These are phyloP conservation scores for Peromyscus maniculatus DNA, from an alignment of 2,113 vertebrate species.

Conservation along the genomic window DNA sequence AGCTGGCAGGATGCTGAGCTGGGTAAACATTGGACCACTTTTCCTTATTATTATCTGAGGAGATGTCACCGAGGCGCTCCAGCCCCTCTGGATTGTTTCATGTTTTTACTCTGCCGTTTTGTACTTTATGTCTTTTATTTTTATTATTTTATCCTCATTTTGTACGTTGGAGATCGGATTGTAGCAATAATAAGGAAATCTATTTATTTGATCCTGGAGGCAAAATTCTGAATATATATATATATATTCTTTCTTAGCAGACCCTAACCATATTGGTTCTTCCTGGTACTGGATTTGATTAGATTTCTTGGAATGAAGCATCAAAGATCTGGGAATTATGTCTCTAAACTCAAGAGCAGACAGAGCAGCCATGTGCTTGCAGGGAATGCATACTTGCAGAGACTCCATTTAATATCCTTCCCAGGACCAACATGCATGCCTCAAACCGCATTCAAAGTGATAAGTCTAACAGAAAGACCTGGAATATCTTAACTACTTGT, in stretches of 20 bases:
- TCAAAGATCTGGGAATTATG: constrained; percentile 63
- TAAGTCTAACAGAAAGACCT: not conserved
- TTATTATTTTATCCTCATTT: constrained; percentile 72
- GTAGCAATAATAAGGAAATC: constrained; percentile 73
- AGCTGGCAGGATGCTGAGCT: not conserved
- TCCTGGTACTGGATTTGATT: constrained; percentile 71
- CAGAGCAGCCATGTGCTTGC: not conserved
- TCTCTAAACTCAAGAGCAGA: constrained; percentile 50
- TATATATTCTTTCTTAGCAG: constrained; percentile 64
- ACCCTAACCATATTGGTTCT: constrained; percentile 61
- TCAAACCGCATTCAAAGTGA: not conserved
- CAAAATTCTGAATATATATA: constrained; percentile 67
- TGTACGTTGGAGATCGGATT: constrained; percentile 49
- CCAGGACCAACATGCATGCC: not conserved
- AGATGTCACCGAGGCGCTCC: constrained; percentile 21
- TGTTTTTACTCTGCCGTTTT: not conserved
- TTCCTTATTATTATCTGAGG: not conserved
- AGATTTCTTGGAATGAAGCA: constrained; percentile 77
- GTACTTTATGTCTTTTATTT: constrained; percentile 59
- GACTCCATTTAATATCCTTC: not conserved
- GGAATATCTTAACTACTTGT: not conserved
- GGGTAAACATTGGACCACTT: not conserved
- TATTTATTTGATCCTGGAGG: constrained; percentile 73
- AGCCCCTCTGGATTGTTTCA: not conserved
- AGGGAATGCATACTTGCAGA: not conserved